Evolutionary conservation across 2,888 invertebrate species (phyloP), one percentile per base, ranked within the genome.

Genomic region (Polietes domitor): DNA sequence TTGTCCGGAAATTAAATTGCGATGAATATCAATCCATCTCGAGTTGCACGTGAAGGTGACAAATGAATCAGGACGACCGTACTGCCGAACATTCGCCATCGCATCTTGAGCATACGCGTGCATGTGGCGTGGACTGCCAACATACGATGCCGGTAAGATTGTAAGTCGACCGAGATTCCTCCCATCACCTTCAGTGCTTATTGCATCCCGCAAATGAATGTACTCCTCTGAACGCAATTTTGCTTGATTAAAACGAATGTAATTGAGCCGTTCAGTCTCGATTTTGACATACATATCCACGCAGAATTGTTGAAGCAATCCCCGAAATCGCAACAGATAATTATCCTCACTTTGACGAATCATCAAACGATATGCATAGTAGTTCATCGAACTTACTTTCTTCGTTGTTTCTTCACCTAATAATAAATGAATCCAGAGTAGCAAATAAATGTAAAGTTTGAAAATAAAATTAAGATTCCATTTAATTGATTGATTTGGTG

Each of bases 211-310:
- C 43, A n/a, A n/a, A n/a, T n/a, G n/a, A n/a, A n/a, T n/a, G n/a
- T n/a, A n/a, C n/a, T n/a, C n/a, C n/a, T n/a, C 43, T 65, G 88
- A 61, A 41, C 87, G 82, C 72, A 90, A 80, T 74, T 89, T 87
- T 0, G 21, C 41, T 82, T 92, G 89, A 26, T 61, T 26, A 3
- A 28, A 28, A 1, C 61, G 26, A 12, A 61, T 28, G 28, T 15
- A 61, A 24, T 21, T 61, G 2, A 61, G 12, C 15, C n/a, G 21
- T 15, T 28, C 61, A 28, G 1, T 17, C 17, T 50, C 50, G 6
- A 50, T 50, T 50, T 50, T 50, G n/a, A n/a, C 28, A 6, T 28
- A 61, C 61, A 61, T 28, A 61, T 61, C 61, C 4, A 61, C 61
- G 0, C 12, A 10, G 15, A n/a, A 26, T 28, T 61, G 61, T 6